Percentiles rank a stretch among this genome's conserved stretches.
phyloP scores from a whole-genome alignment of 64 coral and sea anemone genomes.

The Dendrophyllia cribrosa region DNA sequence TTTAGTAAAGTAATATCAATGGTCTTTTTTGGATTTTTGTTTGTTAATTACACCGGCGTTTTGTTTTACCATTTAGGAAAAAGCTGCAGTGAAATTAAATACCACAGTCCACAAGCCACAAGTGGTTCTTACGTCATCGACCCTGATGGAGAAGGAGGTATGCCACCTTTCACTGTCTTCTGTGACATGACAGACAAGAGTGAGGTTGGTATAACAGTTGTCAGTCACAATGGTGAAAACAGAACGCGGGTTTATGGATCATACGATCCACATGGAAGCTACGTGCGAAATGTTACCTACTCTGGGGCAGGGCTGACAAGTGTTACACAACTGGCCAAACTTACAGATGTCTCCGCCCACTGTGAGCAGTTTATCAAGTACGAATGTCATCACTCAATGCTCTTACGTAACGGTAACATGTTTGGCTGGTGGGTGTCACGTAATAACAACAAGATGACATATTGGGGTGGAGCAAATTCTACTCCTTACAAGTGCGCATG shows the following conservation, averaged over 20 bases:
- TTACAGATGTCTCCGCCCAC: not conserved
- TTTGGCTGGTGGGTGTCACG: slow-evolving; percentile 31
- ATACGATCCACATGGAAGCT: not conserved
- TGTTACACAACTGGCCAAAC: not conserved
- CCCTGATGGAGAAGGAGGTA: slow-evolving; percentile 18
- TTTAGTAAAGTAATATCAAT: too few species aligned
- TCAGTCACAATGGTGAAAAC: slow-evolving; percentile 67
- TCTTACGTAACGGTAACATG: not conserved
- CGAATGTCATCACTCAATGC: not conserved
- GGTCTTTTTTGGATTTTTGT: too few species aligned
- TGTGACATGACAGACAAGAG: slow-evolving; percentile 76
- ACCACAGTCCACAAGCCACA: not conserved
- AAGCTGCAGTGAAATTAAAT: slow-evolving; percentile 55
- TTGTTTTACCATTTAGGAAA: not conserved
- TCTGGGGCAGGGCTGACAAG: not conserved
- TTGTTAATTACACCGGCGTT: too few species aligned
- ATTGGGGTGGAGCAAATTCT: not conserved
- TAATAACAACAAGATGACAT: not conserved
- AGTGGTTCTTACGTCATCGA: slow-evolving; percentile 48
- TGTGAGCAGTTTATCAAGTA: slow-evolving; percentile 41
- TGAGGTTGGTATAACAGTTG: slow-evolving; percentile 46
- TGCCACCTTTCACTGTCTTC: slow-evolving; percentile 20
- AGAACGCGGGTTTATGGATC: slow-evolving; percentile 48
- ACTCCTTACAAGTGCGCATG: slow-evolving; percentile 7
- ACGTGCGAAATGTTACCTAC: not conserved